phyloP scores from a whole-genome alignment of 1,140 invertebrate species.

The Drosophila kepulauana region DNA sequence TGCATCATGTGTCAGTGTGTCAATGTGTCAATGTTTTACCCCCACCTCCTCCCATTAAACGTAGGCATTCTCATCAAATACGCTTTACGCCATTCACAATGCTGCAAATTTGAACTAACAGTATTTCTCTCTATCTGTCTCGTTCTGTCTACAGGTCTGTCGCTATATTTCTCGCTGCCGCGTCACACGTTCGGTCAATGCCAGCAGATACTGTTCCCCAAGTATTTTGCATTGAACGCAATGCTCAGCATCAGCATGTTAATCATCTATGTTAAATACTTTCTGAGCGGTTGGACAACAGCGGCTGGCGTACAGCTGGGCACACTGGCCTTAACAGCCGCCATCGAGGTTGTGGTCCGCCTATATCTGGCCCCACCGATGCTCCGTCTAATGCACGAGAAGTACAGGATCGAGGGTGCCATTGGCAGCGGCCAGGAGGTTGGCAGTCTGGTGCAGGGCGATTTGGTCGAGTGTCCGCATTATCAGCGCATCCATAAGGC shows the following conservation, averaged over 20 bases:
- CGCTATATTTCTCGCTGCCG: conserved; percentile 92
- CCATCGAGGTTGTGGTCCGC: conserved; percentile 88
- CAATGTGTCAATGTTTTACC: conserved; percentile 24
- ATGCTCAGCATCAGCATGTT: conserved; percentile 90
- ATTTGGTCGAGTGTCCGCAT: conserved; percentile 88
- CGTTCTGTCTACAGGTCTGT: conserved; percentile 87
- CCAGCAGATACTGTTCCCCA: conserved; percentile 93
- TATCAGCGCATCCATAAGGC: conserved; percentile 88
- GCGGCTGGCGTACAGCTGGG: conserved; percentile 86
- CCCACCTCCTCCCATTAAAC: conserved; percentile 4
- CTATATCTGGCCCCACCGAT: conserved; percentile 89
- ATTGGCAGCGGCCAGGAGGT: conserved; percentile 90
- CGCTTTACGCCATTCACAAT: background rate
- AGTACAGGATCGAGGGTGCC: conserved; percentile 88
- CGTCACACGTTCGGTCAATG: conserved; percentile 93
- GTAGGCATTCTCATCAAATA: conserved; percentile 39
- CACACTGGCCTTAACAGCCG: conserved; percentile 87
- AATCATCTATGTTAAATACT: conserved; percentile 88
- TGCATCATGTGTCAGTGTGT: background rate
- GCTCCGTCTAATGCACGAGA: conserved; percentile 87
- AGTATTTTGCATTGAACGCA: conserved; percentile 92
- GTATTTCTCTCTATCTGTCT: conserved; percentile 1
- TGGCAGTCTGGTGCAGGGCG: conserved; percentile 87
- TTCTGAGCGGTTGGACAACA: conserved; percentile 71
- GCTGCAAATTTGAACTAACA: background rate